Evolutionary conservation across 2,113 vertebrate genomes (phyloP).

Genomic region (Scytalopus superciliaris): DNA sequence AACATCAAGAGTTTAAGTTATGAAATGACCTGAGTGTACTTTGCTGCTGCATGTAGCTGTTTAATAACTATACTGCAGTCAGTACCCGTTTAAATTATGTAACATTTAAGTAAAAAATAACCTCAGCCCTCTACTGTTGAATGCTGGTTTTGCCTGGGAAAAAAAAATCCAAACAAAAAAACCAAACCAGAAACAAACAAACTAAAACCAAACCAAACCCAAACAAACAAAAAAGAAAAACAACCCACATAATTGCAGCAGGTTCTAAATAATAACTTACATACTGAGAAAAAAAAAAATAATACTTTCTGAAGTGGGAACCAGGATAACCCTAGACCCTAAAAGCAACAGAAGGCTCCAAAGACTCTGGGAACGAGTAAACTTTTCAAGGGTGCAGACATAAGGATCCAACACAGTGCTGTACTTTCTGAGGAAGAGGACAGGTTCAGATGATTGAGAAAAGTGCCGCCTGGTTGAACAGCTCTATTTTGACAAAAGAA

Average conservation of each 20-base stretch:
- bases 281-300: neutral
- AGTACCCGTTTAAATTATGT: neutral
- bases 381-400: neutral
- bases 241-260: neutral
- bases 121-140: neutral
- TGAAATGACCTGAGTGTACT: neutral
- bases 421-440: neutral
- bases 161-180: neutral
- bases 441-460: neutral
- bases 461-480: accelerated
- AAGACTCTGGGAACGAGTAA: neutral
- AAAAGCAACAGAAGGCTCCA: neutral
- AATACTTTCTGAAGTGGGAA: neutral
- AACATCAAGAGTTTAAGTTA: neutral
- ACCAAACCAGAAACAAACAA: neutral
- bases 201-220: neutral
- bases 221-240: neutral
- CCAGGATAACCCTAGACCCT: neutral
- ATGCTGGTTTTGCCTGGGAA: neutral
- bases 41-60: neutral
- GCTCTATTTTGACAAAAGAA: neutral
- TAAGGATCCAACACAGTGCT: neutral
- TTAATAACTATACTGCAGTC: neutral
- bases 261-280: neutral
- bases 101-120: neutral